Evolutionary conservation across 2,113 vertebrate species (phyloP).

Genomic region (Psilopsiagon aymara): DNA sequence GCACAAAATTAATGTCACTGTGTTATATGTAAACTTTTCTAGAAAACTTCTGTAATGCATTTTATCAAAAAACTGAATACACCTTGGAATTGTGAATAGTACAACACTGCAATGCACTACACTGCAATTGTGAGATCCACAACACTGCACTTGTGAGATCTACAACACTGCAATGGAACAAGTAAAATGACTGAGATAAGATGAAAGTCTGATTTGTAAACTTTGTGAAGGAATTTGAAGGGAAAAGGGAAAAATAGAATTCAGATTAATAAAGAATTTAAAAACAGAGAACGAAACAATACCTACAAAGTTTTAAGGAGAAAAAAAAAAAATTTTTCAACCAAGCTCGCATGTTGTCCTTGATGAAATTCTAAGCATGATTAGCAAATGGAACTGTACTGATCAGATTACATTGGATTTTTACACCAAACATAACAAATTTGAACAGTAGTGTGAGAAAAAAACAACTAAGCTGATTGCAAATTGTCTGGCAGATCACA

Average conservation of each 20-base stretch:
- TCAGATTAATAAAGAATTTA: not conserved
- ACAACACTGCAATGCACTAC: not conserved
- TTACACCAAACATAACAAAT: not conserved
- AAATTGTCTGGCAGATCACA: not conserved
- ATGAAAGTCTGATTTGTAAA: not conserved
- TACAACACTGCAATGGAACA: not conserved
- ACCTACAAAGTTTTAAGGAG: not conserved
- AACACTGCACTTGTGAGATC: not conserved
- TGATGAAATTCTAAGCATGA: not conserved
- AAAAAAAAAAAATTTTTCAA: not conserved
- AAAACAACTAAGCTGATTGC: accelerated
- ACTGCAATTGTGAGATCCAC: not conserved
- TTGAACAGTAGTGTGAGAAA: not conserved
- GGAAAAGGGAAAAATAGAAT: not conserved
- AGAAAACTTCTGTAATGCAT: not conserved
- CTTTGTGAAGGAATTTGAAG: not conserved
- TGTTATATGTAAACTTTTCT: not conserved
- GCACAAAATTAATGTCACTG: not conserved
- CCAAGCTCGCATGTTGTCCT: not conserved
- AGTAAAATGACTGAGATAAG: not conserved
- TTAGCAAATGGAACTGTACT: not conserved
- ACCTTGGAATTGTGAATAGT: not conserved
- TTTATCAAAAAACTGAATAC: not conserved
- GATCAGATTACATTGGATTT: not conserved
- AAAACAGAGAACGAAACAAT: not conserved